Percentiles rank a stretch among this genome's conserved stretches.
These are phyloP conservation scores for Epinephelus lanceolatus DNA, from an alignment of 2,113 vertebrate species.

Conservation along the genomic window DNA sequence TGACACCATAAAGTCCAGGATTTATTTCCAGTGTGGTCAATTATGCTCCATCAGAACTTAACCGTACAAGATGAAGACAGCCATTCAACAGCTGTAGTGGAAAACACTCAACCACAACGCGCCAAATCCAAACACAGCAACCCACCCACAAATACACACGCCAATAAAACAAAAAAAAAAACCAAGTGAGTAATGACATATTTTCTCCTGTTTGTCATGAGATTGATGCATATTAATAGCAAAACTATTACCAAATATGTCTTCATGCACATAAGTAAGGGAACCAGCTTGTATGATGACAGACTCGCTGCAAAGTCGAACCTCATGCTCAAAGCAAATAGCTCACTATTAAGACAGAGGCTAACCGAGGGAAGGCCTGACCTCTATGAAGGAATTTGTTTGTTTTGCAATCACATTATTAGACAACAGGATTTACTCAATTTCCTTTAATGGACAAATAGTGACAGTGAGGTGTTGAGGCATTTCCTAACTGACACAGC, in stretches of 20 bases:
- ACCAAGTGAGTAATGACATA: too few species aligned
- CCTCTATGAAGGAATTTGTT: not conserved
- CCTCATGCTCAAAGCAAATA: not conserved
- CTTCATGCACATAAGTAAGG: not conserved
- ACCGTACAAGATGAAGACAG: too few species aligned
- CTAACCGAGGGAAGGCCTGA: not conserved
- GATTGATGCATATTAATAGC: not conserved
- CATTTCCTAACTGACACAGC: not conserved
- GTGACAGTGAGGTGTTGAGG: not conserved
- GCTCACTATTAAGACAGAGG: not conserved
- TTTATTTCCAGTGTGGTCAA: too few species aligned
- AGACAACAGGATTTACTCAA: constrained; percentile 1
- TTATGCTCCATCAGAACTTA: too few species aligned
- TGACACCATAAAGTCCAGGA: too few species aligned
- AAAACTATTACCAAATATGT: not conserved
- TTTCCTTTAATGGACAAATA: not conserved
- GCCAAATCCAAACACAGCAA: too few species aligned
- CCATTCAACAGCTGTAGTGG: too few species aligned
- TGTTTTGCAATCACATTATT: constrained; percentile 20
- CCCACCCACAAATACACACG: too few species aligned
- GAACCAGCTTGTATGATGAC: not conserved
- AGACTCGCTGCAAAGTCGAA: not conserved
- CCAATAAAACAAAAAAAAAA: too few species aligned
- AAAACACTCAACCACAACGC: too few species aligned
- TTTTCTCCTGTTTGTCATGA: not conserved